These are phyloP conservation scores for Rhynchotus rufescens DNA, from an alignment of 2,797 vertebrate species.

Conservation along the genomic window DNA sequence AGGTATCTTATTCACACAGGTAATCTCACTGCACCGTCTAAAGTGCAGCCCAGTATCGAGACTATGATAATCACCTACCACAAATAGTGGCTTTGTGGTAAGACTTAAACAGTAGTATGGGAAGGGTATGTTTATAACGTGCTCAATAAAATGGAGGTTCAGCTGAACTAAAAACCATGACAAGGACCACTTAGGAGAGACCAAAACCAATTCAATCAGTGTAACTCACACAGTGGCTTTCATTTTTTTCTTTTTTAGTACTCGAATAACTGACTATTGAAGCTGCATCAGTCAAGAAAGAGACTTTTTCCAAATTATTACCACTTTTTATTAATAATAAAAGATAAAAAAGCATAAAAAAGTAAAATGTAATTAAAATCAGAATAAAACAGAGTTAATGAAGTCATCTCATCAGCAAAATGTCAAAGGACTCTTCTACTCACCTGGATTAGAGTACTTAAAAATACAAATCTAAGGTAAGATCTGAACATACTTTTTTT, in stretches of 20 bases:
- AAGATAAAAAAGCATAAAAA: neutral
- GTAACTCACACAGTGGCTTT: neutral
- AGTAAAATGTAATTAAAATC: neutral
- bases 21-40: neutral
- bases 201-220: neutral
- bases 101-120: neutral
- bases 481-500: neutral
- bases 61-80: neutral
- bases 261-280: neutral
- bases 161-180: neutral
- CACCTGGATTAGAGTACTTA: neutral
- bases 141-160: neutral
- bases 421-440: neutral
- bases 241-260: neutral
- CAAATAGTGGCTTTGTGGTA: neutral
- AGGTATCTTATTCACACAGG: neutral
- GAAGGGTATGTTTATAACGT: neutral
- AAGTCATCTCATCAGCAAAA: too few relatives aligned
- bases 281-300: neutral
- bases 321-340: neutral
- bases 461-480: neutral
- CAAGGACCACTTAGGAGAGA: neutral
- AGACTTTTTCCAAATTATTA: neutral
- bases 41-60: neutral
- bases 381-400: neutral